These are phyloP conservation scores for Anseranas semipalmata DNA, from an alignment of 2,113 vertebrate species.

Conservation along the genomic window DNA sequence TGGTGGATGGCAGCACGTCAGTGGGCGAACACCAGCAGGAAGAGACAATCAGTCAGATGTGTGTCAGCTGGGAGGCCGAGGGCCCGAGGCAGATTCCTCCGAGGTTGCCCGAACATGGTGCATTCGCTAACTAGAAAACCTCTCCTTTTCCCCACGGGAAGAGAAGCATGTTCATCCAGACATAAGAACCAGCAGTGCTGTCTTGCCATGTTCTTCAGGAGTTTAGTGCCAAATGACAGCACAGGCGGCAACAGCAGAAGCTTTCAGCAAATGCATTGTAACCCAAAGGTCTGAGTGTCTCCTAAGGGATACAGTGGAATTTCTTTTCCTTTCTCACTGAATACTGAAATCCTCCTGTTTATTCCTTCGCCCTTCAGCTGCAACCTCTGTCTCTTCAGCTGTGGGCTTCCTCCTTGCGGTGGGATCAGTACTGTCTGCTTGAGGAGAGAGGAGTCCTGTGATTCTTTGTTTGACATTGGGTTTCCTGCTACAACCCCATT, in stretches of 20 bases:
- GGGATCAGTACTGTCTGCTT: neutral
- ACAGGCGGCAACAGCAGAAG: neutral
- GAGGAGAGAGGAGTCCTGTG: neutral
- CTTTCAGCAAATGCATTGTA: neutral
- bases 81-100: neutral
- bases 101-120: neutral
- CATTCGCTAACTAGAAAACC: neutral
- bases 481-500: neutral
- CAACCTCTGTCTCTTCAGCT: neutral
- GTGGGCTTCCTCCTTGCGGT: neutral
- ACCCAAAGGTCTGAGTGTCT: constrained; percentile 24
- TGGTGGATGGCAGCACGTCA: constrained; percentile 49
- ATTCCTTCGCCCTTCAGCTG: neutral
- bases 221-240: constrained; percentile 61
- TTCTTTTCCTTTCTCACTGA: neutral
- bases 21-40: constrained; percentile 47
- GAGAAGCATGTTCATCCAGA: constrained; percentile 48
- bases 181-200: constrained; percentile 53
- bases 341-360: neutral
- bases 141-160: constrained; percentile 30
- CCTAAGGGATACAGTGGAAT: neutral
- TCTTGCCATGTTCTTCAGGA: constrained; percentile 54
- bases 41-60: constrained; percentile 57
- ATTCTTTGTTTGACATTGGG: neutral
- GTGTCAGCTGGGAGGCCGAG: neutral